Percentiles rank a stretch among this genome's conserved stretches.
These are phyloP conservation scores for Archocentrus centrarchus DNA, from an alignment of 2,113 vertebrate genomes.

Conservation along the genomic window DNA sequence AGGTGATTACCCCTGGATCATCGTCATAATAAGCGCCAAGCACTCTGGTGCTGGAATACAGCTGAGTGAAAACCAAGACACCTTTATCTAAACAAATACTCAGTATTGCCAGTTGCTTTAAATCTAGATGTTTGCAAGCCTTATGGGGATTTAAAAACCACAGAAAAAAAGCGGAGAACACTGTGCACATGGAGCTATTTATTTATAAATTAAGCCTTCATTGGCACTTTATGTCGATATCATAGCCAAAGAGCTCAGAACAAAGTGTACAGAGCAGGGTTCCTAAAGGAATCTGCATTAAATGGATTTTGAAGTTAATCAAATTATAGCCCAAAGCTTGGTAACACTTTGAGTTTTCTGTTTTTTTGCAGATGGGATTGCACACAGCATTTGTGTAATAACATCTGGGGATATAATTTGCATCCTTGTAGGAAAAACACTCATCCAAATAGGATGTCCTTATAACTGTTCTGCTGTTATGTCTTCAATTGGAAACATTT, in stretches of 20 bases:
- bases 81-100: conserved; percentile 30
- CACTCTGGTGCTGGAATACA: conserved; percentile 13
- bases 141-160: conserved; percentile 33
- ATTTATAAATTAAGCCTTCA: conserved; percentile 32
- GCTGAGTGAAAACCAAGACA: background rate
- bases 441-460: conserved; percentile 26
- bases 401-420: conserved; percentile 5
- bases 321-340: background rate
- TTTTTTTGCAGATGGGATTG: background rate
- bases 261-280: background rate
- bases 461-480: conserved; percentile 7
- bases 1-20: conserved; percentile 17
- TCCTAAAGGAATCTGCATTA: background rate
- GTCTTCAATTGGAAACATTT: conserved; percentile 43
- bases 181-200: background rate
- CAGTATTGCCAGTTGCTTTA: conserved; percentile 30
- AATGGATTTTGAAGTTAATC: background rate
- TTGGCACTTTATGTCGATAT: background rate
- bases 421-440: conserved; percentile 4
- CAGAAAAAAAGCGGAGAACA: conserved; percentile 10
- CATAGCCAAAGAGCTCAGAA: conserved; percentile 7
- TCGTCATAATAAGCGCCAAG: conserved; percentile 17
- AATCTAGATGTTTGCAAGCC: conserved; percentile 23
- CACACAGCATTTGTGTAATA: background rate
- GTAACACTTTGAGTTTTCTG: background rate